phyloP scores from a whole-genome alignment of 1,140 invertebrate genomes.

The Nebria ingens region DNA sequence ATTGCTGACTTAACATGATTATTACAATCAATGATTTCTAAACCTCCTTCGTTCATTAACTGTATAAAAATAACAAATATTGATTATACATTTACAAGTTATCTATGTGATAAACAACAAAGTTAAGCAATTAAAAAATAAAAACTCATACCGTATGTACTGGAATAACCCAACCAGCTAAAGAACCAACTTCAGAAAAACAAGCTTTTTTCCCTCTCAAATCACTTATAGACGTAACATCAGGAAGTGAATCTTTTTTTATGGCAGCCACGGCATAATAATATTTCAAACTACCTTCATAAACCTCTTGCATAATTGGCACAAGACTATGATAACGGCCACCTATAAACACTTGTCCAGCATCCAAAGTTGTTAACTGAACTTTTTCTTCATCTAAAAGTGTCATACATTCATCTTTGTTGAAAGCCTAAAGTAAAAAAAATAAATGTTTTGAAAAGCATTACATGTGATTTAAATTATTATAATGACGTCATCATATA shows the following conservation, averaged over 20 bases:
- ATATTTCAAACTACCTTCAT: slow-evolving; percentile 45
- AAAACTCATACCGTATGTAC: slow-evolving; percentile 56
- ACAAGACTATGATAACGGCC: slow-evolving; percentile 87
- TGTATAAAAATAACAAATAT: slow-evolving; percentile 36
- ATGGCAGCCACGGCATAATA: slow-evolving; percentile 82
- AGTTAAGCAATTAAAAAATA: not conserved
- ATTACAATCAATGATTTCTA: slow-evolving; percentile 86
- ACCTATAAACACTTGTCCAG: slow-evolving; percentile 86
- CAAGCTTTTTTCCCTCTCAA: slow-evolving; percentile 72
- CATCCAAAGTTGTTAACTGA: slow-evolving; percentile 78
- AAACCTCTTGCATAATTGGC: slow-evolving; percentile 73
- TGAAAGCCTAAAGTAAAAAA: slow-evolving; percentile 43
- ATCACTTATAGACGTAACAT: slow-evolving; percentile 53
- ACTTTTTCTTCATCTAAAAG: slow-evolving; percentile 65
- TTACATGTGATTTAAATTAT: too few species aligned
- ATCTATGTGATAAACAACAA: not conserved
- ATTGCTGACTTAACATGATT: slow-evolving; percentile 91
- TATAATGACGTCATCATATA: too few species aligned
- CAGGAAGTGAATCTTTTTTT: slow-evolving; percentile 50
- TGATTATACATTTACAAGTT: slow-evolving; percentile 12
- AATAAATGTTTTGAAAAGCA: too few species aligned
- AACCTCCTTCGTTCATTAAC: slow-evolving; percentile 68
- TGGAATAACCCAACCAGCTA: slow-evolving; percentile 90
- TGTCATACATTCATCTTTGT: slow-evolving; percentile 74
- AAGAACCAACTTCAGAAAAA: slow-evolving; percentile 79